Percentiles rank a stretch among this genome's conserved stretches.
These are phyloP conservation scores for Masnerella sp. DNA, from an alignment of 2,888 invertebrate species.

Conservation along the genomic window DNA sequence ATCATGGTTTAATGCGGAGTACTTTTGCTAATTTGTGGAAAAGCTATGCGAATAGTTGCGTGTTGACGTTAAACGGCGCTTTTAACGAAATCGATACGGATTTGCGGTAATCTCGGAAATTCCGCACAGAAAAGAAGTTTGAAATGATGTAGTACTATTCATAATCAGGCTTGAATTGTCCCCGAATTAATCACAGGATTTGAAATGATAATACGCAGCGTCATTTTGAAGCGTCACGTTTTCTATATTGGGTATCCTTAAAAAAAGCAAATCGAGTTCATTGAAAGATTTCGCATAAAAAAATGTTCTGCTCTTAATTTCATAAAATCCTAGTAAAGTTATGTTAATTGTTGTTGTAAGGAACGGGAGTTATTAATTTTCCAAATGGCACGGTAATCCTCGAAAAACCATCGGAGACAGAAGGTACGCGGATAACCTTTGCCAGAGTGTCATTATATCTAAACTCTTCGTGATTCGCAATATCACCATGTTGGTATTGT, in stretches of 20 bases:
- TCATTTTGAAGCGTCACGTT: constrained; percentile 20
- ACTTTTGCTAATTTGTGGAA: constrained; percentile 40
- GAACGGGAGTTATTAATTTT: constrained; percentile 8
- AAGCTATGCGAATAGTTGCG: constrained; percentile 38
- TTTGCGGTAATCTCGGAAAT: constrained; percentile 64
- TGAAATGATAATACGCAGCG: constrained; percentile 23
- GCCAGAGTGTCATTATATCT: constrained; percentile 22
- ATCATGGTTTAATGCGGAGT: constrained; percentile 30
- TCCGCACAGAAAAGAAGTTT: constrained; percentile 3
- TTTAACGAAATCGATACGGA: constrained; percentile 68
- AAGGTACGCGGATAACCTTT: constrained; percentile 18
- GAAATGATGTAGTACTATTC: constrained; percentile 38
- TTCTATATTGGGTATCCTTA: too few species aligned
- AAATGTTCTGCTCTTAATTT: too few species aligned
- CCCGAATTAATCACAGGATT: constrained; percentile 27
- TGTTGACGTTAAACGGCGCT: constrained; percentile 56
- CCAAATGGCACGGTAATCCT: not conserved
- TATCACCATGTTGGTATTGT: constrained; percentile 30
- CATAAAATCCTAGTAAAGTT: too few species aligned
- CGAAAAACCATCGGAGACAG: constrained; percentile 28
- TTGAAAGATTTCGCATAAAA: constrained; percentile 34
- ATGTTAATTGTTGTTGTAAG: too few species aligned
- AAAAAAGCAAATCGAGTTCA: constrained; percentile 21
- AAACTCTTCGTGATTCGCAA: constrained; percentile 20
- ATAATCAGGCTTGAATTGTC: constrained; percentile 34